Evolutionary conservation across 2,113 vertebrate genomes (phyloP), one percentile per base, ranked within the genome.

Genomic region (Struthidea cinerea): DNA sequence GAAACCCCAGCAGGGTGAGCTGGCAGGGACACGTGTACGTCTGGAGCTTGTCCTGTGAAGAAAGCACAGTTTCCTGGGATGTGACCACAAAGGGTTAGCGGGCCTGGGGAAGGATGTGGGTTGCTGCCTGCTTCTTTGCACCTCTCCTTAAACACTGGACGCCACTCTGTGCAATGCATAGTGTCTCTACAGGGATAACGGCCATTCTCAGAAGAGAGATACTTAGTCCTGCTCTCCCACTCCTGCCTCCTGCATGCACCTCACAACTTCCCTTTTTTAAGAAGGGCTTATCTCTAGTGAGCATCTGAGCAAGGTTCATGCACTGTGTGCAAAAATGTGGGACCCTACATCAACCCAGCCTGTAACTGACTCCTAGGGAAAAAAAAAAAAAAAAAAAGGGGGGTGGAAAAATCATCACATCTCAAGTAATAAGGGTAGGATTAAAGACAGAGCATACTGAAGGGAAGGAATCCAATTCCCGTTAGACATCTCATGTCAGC

Each of bases 11-110:
- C 28, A 50, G 57, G 1, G 20, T 3, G n/a, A 74, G 59, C 8
- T 46, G 4, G 4, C 24, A 39, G 73, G 50, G 33, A 55, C 35
- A 12, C 0, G 0, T 1, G 18, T 18, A 7, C 35, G 30, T 21
- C 49, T 64, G 78, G 61, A 83, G 75, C 61, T 16, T 12, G 16
- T 28, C 16, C 5, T 4, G 28, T 6, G 56, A 61, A 50, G 17
- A 60, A 39, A 46, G 68, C 32, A 50, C 3, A 6, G 27, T 7
- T 78, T 28, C 26, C 26, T 15, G 3, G 13, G 59, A 39, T 15
- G 5, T 27, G 13, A 24, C 23, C 57, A 39, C 80, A 27, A 41
- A 44, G 33, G 19, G 14, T 11, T 55, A 16, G 28, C 16, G 11
- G 47, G 5, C 8, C 74, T 42, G 27, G 37, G 63, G 52, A 79